phyloP scores from a whole-genome alignment of 2,113 vertebrate genomes.

The Sceloporus undulatus region DNA sequence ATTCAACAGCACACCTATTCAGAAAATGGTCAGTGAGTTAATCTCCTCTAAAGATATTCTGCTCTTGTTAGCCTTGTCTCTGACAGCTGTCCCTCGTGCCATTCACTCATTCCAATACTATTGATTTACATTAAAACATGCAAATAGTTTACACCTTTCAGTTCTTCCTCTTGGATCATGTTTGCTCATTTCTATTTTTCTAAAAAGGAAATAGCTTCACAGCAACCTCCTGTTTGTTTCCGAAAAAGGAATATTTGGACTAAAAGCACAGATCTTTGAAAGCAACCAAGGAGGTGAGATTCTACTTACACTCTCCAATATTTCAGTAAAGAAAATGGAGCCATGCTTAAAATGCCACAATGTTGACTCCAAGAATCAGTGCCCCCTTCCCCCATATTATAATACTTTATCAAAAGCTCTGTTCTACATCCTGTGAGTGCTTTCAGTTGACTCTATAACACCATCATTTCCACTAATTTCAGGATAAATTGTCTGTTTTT shows the following conservation, averaged over 20 bases:
- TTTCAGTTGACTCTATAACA: neutral
- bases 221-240: neutral
- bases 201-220: neutral
- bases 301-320: neutral
- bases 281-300: neutral
- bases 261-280: neutral
- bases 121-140: constrained; percentile 1
- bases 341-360: neutral
- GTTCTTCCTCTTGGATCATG: neutral
- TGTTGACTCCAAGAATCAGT: neutral
- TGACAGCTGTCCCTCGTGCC: constrained; percentile 20
- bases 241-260: constrained; percentile 3
- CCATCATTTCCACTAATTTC: neutral
- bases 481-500: neutral
- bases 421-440: neutral
- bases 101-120: constrained; percentile 3
- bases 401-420: neutral
- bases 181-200: neutral
- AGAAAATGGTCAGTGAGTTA: neutral
- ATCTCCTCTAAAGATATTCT: constrained; percentile 1
- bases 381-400: neutral
- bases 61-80: neutral
- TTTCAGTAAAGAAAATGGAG: neutral
- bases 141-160: neutral
- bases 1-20: neutral